These are phyloP conservation scores for Meles meles DNA, from an alignment of 2,113 vertebrate genomes.

Conservation along the genomic window DNA sequence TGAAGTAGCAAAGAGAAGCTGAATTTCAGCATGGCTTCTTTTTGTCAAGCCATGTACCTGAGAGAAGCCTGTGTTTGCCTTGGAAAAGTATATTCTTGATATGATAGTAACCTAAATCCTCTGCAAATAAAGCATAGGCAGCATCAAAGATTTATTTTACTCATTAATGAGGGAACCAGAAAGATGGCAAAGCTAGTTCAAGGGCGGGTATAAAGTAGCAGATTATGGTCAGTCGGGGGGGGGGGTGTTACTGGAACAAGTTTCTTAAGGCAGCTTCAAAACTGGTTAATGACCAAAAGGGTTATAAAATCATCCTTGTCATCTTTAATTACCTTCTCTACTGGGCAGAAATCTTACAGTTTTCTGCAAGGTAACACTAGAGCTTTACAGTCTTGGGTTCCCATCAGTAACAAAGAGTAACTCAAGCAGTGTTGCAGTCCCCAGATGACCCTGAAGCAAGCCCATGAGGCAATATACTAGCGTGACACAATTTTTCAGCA, in stretches of 20 bases:
- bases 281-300: not conserved
- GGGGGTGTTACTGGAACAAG: not conserved
- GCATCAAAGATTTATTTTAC: not conserved
- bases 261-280: not conserved
- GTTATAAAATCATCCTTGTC: not conserved
- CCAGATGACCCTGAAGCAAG: not conserved
- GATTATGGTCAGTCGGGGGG: not conserved
- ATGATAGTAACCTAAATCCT: not conserved
- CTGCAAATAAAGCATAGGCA: not conserved
- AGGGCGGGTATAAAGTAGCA: not conserved
- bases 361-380: not conserved
- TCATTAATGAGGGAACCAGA: not conserved
- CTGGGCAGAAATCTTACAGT: not conserved
- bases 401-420: not conserved
- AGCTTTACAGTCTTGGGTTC: not conserved
- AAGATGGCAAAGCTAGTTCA: not conserved
- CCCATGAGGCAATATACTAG: not conserved
- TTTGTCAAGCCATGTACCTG: not conserved
- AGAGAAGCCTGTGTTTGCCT: not conserved
- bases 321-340: not conserved
- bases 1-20: not conserved
- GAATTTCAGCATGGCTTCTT: not conserved
- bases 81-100: not conserved
- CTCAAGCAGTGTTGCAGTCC: not conserved
- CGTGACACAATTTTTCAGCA: not conserved